Conservation (phyloP, 2,888 invertebrate species). For the Anarsia innoxiella region DNA sequence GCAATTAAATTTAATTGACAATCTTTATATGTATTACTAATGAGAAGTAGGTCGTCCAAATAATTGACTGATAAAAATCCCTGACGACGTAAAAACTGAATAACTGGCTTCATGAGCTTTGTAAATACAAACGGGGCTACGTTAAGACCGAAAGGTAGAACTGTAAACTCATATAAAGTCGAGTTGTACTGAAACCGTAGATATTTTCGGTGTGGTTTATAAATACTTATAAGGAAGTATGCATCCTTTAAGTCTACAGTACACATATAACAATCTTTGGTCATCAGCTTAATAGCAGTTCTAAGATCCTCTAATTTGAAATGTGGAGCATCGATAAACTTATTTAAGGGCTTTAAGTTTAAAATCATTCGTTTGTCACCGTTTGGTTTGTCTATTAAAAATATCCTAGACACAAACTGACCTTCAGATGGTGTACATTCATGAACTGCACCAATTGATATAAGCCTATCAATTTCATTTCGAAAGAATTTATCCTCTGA, state of each 20-base stretch:
- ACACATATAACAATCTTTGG: slow-evolving; percentile 12
- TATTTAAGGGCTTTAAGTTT: slow-evolving; percentile 17
- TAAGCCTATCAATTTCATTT: too few species aligned
- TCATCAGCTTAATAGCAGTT: slow-evolving; percentile 14
- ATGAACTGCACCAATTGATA: not conserved
- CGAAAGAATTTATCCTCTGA: not conserved
- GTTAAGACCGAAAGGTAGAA: slow-evolving; percentile 18
- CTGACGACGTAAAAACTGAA: slow-evolving; percentile 10
- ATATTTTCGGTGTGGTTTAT: slow-evolving; percentile 14
- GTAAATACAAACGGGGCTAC: too few species aligned
- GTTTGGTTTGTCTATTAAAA: not conserved
- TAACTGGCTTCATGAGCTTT: slow-evolving; percentile 20
- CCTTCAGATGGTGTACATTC: not conserved
- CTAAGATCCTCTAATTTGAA: slow-evolving; percentile 19
- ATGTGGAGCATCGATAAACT: slow-evolving; percentile 13
- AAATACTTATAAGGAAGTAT: slow-evolving; percentile 15
- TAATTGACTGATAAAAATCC: slow-evolving; percentile 12
- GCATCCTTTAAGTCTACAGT: slow-evolving; percentile 17
- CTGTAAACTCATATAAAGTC: slow-evolving; percentile 18
- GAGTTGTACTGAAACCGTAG: slow-evolving; percentile 14
- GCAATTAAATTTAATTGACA: slow-evolving; percentile 10
- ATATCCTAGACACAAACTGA: not conserved
- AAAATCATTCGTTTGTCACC: slow-evolving; percentile 12
- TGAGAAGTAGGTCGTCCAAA: slow-evolving; percentile 13
- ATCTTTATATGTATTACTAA: slow-evolving; percentile 8